Evolutionary conservation across 2,797 vertebrate species (phyloP), one percentile per base, ranked within the genome.

Genomic region (Falco rusticolus): DNA sequence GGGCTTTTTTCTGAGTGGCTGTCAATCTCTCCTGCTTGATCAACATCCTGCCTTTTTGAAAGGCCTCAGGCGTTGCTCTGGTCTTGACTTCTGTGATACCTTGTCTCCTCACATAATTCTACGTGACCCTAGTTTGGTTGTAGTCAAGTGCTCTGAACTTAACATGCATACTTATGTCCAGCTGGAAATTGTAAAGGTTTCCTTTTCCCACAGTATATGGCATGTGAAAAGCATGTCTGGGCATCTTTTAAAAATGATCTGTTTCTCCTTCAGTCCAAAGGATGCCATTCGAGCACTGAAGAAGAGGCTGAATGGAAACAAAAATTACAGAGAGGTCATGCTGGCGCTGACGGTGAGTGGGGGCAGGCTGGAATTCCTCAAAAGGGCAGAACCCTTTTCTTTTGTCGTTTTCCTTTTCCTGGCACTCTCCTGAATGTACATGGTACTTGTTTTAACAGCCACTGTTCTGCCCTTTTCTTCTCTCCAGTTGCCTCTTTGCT

Each of bases 321-420:
- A 98, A 95, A 99, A 99, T 98, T 99, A 99, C 95, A 98, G 99
- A 94, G 99, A 99, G 96, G 99, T 99, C 94, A 99, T 99, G 99
- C 95, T 99, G 97, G 98, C 99, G 1, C 97, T 99, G 95, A 99
- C 99, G 72, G 99, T 99, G 97, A 99, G 99, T 98, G 76, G 84
- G 50, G 82, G 65, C 89, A 84, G 78, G 47, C 76, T 89, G 87
- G 92, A 89, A 93, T 92, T 90, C 89, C 76, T 83, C 54, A 2
- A 66, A 94, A 96, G 91, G 87, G 82, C 93, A 94, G 65, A 91
- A 66, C 63, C 61, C 74, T 94, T 68, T 37, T 60, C 64, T 84
- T 92, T 84, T 90, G 79, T 84, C 69, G 14, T 90, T 90, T 87
- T 69, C 65, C 87, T 84, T 89, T 96, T 88, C 65, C 91, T 94